A percentile compares a stretch with the other conserved stretches of the same genome.
Conservation (phyloP, 2,888 invertebrate species). For the Lepetodrilus schrolli region DNA sequence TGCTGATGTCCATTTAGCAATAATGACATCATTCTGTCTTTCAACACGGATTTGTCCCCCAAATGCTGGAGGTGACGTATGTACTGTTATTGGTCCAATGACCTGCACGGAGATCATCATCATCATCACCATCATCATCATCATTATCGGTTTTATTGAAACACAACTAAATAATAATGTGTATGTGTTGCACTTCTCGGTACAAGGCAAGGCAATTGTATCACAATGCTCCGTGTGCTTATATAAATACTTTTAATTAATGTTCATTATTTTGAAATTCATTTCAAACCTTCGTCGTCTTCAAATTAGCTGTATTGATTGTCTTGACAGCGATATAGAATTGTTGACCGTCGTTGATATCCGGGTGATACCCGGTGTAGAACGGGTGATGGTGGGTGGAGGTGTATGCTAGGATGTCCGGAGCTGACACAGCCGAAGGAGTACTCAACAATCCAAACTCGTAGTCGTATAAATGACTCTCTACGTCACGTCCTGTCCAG, state of each 20-base stretch:
- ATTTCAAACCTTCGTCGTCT: too few relatives aligned
- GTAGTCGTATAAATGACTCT: slow-evolving; percentile 51
- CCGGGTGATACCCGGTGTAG: slow-evolving; percentile 45
- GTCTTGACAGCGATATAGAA: slow-evolving; percentile 57
- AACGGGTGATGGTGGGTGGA: slow-evolving; percentile 50
- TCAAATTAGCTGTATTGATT: slow-evolving; percentile 45
- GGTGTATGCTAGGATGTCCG: slow-evolving; percentile 48
- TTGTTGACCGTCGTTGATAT: slow-evolving; percentile 48
- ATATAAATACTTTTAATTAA: too few relatives aligned
- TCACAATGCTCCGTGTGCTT: background rate
- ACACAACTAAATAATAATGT: background rate
- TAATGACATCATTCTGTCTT: slow-evolving; percentile 32
- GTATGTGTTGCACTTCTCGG: background rate
- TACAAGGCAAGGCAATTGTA: background rate
- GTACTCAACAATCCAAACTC: slow-evolving; percentile 51
- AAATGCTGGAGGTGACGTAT: slow-evolving; percentile 38
- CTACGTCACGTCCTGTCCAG: slow-evolving; percentile 48
- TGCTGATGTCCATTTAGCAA: slow-evolving; percentile 43
- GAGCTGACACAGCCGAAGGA: slow-evolving; percentile 32
- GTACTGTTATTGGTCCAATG: slow-evolving; percentile 43
- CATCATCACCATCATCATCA: too few relatives aligned
- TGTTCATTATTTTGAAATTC: too few relatives aligned
- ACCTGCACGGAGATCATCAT: slow-evolving; percentile 29
- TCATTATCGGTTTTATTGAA: background rate
- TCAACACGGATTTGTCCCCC: slow-evolving; percentile 29